Percentiles rank a stretch among this genome's conserved stretches.
Evolutionary conservation across 2,797 vertebrate species (phyloP).

Genomic region (Potorous gilbertii): DNA sequence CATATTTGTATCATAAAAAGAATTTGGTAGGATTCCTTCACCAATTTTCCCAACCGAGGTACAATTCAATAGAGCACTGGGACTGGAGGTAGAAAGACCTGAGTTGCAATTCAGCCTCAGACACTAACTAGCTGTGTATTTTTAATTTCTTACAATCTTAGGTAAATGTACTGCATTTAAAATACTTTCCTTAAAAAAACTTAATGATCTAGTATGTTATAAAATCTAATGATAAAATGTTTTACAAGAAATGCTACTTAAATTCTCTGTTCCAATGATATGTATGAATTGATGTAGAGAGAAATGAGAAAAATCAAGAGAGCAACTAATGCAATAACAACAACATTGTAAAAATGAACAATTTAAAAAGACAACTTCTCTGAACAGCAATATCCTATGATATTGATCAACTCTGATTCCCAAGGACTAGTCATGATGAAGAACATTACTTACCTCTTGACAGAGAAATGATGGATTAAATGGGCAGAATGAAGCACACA

Average conservation of each 20-base stretch:
- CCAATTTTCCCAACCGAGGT: background rate
- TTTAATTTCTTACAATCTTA: conserved; percentile 26
- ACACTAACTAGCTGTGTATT: background rate
- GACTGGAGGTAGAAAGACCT: background rate
- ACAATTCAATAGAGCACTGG: background rate
- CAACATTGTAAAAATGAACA: background rate
- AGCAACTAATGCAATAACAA: background rate
- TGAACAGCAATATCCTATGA: background rate
- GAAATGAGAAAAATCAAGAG: background rate
- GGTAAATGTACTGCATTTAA: conserved; percentile 1
- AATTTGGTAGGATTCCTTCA: too few species aligned
- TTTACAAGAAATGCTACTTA: background rate
- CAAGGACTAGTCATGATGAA: background rate
- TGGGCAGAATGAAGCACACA: background rate
- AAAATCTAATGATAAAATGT: background rate
- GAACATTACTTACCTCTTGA: background rate
- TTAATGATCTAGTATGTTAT: background rate
- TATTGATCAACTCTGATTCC: background rate
- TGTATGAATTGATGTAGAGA: background rate
- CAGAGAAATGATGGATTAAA: background rate
- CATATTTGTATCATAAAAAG: too few species aligned
- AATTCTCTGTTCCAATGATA: background rate
- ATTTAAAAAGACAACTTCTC: background rate
- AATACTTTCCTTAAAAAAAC: background rate
- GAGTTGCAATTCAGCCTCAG: background rate